A percentile compares a stretch with the other conserved stretches of the same genome.
Conservation (phyloP, 2,113 vertebrate genomes). For the Epinephelus cyanopodus region DNA sequence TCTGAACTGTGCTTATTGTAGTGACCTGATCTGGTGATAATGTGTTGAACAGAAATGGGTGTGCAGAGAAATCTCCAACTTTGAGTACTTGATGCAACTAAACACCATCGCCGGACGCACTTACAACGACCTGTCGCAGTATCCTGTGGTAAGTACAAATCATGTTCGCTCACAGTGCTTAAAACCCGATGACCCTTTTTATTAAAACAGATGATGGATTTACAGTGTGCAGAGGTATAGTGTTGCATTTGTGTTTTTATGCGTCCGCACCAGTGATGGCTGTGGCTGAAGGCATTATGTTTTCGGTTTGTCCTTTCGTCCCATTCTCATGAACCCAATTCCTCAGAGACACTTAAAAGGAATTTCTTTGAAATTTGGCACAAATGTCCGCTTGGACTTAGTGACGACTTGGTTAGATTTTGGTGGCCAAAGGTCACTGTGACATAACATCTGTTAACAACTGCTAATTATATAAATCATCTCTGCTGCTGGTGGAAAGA, state of each 20-base stretch:
- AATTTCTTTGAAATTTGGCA: no score
- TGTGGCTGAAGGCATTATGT: no score
- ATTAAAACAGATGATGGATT: not conserved
- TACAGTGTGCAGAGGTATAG: not conserved
- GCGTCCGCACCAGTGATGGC: no score
- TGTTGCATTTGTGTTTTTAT: slow-evolving; percentile 13
- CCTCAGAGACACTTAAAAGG: no score
- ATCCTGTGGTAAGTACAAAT: slow-evolving; percentile 91
- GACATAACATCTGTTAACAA: no score
- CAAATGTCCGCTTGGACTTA: no score
- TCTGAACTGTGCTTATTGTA: not conserved
- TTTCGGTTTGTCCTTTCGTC: no score
- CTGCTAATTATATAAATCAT: no score
- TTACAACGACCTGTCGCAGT: slow-evolving; percentile 98
- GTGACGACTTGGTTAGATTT: no score
- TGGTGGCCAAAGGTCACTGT: no score
- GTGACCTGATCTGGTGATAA: slow-evolving; percentile 4
- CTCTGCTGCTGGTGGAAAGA: no score
- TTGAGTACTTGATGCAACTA: slow-evolving; percentile 98
- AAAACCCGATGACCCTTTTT: not conserved
- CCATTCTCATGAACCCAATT: no score
- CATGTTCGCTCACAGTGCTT: not conserved
- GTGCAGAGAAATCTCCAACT: slow-evolving; percentile 96
- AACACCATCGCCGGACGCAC: slow-evolving; percentile 97
- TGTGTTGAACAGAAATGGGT: slow-evolving; percentile 93